Evolutionary conservation across 2,888 invertebrate species (phyloP), one percentile per base, ranked within the genome.

Genomic region (Brachyptera putata): DNA sequence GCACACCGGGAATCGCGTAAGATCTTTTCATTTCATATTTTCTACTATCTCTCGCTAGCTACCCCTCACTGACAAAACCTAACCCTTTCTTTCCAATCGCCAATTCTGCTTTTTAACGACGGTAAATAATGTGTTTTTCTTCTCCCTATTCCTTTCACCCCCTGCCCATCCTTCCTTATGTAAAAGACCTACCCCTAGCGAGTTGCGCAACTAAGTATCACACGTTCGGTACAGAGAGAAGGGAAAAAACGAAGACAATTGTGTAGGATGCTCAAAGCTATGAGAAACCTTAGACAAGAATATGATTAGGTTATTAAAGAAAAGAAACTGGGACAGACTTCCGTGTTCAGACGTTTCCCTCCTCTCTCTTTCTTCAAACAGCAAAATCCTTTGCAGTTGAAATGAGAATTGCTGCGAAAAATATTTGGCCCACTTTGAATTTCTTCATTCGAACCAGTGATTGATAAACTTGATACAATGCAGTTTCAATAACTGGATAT

Each of bases 11-110:
- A 53, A 36, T n/a, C n/a, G 36, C 36, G 53, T 53, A 53, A 53
- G 53, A 53, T 53, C 53, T 53, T 53, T 53, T 53, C 53, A 53
- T 13, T n/a, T n/a, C n/a, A 1, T 21, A 46, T n/a, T 21, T 18
- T 34, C 53, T 21, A 53, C 53, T 53, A 53, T 53, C 53, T 53
- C 36, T 36, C 21, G n/a, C n/a, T n/a, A 13, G 21, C 53, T 18
- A 34, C 53, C 53, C 53, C 53, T 13, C 5, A 7, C 53, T 21
- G 22, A 34, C 50, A 53, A 34, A 53, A 30, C 16, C 16, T 22
- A 53, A 53, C 53, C 53, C 53, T 53, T 53, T 53, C 53, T 34
- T 53, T 53, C 11, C 53, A 24, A 34, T 53, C 53, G 53, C 53
- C 34, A 53, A 36, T 53, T 53, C 37, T 53, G 34, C 30, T 53